Percentiles rank a stretch among this genome's conserved stretches.
Conservation (phyloP, 2,888 invertebrate genomes). For the Cistogaster globosa region DNA sequence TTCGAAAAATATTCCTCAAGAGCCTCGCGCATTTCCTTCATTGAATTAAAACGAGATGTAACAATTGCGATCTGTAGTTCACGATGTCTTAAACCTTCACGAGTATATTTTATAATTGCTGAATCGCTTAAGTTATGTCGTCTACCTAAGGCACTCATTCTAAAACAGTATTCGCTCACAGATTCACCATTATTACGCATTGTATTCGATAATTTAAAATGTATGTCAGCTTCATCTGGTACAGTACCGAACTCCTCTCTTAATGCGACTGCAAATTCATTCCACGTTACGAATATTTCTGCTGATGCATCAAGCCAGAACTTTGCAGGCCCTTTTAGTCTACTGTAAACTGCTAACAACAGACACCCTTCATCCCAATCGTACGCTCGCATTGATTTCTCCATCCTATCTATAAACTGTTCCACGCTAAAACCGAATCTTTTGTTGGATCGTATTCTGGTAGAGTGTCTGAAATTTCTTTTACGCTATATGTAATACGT, state of each 20-base stretch:
- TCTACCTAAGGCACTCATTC: slow-evolving; percentile 46
- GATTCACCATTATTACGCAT: slow-evolving; percentile 30
- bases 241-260: slow-evolving; percentile 39
- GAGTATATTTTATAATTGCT: too few relatives aligned
- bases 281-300: neutral
- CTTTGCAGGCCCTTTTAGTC: neutral
- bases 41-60: too few relatives aligned
- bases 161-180: too few relatives aligned
- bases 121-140: too few relatives aligned
- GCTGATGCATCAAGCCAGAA: neutral
- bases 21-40: slow-evolving; percentile 31
- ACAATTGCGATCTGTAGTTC: too few relatives aligned
- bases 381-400: neutral
- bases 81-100: too few relatives aligned
- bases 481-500: too few relatives aligned
- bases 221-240: slow-evolving; percentile 55
- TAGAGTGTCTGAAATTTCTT: too few relatives aligned
- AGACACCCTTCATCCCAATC: neutral
- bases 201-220: slow-evolving; percentile 43
- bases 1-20: slow-evolving; percentile 32
- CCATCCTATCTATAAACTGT: neutral
- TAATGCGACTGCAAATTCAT: slow-evolving; percentile 17
- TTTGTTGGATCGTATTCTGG: too few relatives aligned
- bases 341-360: neutral
- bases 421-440: neutral